Percentiles rank a stretch among this genome's conserved stretches.
Evolutionary conservation across 2,797 vertebrate genomes (phyloP).

Genomic region (Fratercula arctica): DNA sequence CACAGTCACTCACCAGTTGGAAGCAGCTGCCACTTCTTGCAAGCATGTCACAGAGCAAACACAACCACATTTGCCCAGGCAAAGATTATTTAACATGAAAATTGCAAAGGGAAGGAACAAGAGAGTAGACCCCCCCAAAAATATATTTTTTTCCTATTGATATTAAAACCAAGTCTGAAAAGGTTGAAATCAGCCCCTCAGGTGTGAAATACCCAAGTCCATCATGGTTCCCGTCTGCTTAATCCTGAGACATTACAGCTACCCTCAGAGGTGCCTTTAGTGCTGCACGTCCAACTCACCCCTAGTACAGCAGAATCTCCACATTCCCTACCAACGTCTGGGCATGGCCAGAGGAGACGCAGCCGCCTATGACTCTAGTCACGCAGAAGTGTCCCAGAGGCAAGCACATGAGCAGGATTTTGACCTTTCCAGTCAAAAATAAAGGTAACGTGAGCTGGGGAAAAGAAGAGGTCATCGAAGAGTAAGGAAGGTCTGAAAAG

Average conservation of each 20-base stretch:
- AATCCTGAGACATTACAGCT: not conserved
- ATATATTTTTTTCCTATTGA: not conserved
- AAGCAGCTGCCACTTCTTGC: not conserved
- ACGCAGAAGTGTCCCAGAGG: not conserved
- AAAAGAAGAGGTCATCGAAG: not conserved
- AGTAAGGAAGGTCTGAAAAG: not conserved
- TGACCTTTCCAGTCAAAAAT: not conserved
- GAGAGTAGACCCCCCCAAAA: not conserved
- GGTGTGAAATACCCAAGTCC: not conserved
- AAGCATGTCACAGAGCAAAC: not conserved
- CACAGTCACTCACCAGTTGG: accelerated
- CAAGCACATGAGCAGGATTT: not conserved
- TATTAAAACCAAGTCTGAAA: not conserved
- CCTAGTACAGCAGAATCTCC: not conserved
- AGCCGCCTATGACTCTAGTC: not conserved
- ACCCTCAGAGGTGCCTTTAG: not conserved
- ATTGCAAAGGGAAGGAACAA: not conserved
- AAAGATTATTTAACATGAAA: not conserved
- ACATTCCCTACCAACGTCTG: not conserved
- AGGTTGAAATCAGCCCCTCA: not conserved
- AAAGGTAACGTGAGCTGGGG: not conserved
- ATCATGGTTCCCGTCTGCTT: not conserved
- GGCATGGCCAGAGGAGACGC: not conserved
- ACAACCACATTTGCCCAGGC: not conserved
- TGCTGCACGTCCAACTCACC: not conserved